Conservation (phyloP, 2,113 vertebrate species). For the Paramormyrops kingsleyae region DNA sequence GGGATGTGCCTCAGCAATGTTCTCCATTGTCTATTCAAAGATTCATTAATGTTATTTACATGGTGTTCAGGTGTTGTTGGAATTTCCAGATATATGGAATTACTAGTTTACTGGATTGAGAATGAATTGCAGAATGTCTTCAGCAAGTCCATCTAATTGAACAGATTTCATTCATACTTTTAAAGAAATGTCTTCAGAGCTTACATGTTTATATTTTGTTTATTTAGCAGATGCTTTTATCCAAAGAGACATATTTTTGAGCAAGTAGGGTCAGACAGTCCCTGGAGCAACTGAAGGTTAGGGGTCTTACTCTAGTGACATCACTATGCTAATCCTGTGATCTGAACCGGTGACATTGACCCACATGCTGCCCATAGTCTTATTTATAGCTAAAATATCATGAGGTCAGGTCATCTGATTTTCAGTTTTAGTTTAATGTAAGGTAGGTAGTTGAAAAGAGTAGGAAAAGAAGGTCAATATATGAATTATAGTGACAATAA, state of each 20-base stretch:
- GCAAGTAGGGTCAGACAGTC: background rate
- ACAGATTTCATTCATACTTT: background rate
- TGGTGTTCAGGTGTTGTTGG: background rate
- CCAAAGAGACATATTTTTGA: background rate
- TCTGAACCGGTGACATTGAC: background rate
- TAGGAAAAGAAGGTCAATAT: background rate
- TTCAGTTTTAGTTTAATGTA: background rate
- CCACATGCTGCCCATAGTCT: background rate
- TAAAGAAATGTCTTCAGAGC: background rate
- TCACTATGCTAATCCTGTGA: background rate
- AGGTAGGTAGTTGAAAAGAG: background rate
- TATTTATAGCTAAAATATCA: background rate
- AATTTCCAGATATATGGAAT: background rate
- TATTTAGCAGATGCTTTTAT: background rate
- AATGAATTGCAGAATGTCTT: background rate
- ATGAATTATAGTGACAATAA: background rate
- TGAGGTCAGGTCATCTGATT: background rate
- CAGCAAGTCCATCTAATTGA: background rate
- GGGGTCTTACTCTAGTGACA: background rate
- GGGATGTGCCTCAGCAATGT: background rate
- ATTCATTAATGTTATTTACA: background rate
- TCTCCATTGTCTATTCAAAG: background rate
- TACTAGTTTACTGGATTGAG: background rate
- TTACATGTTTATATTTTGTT: background rate
- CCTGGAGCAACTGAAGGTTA: background rate